Conservation (phyloP, 2,113 vertebrate genomes). For the Clarias macrocephalus region DNA sequence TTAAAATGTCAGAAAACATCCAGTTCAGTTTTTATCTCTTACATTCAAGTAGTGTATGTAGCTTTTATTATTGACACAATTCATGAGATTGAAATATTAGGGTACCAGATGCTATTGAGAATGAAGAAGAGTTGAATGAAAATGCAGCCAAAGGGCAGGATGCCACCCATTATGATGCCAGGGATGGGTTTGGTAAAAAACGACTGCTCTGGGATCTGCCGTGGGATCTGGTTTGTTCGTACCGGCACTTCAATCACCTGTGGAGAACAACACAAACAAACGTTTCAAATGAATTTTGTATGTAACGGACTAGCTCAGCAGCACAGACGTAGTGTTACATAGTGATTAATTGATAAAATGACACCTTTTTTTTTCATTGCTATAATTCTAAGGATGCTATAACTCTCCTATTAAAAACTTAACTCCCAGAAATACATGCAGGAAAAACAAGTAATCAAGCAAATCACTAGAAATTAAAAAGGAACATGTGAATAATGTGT, state of each 20-base stretch:
- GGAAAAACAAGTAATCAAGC: not conserved
- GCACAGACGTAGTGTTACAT: not conserved
- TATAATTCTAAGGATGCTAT: not conserved
- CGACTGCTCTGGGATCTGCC: slow-evolving; percentile 95
- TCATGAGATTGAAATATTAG: slow-evolving; percentile 42
- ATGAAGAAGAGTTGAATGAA: slow-evolving; percentile 99
- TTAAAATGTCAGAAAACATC: slow-evolving; percentile 25
- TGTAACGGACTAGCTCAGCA: not conserved
- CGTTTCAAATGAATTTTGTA: not conserved
- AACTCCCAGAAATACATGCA: not conserved
- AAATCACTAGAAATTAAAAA: not conserved
- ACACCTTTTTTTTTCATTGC: not conserved
- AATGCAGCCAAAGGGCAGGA: slow-evolving; percentile 97
- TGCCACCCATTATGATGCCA: slow-evolving; percentile 97
- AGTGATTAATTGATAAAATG: not conserved
- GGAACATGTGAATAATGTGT: not conserved
- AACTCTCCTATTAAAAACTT: not conserved
- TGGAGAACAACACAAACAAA: no score
- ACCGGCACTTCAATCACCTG: slow-evolving; percentile 97
- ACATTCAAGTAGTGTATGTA: not conserved
- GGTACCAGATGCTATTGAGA: slow-evolving; percentile 97
- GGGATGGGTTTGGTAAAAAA: slow-evolving; percentile 96
- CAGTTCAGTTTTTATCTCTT: not conserved
- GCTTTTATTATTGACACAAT: not conserved
- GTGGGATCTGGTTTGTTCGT: slow-evolving; percentile 96